These are phyloP conservation scores for Dasypogon diadema DNA, from an alignment of 2,888 invertebrate genomes.

Conservation along the genomic window DNA sequence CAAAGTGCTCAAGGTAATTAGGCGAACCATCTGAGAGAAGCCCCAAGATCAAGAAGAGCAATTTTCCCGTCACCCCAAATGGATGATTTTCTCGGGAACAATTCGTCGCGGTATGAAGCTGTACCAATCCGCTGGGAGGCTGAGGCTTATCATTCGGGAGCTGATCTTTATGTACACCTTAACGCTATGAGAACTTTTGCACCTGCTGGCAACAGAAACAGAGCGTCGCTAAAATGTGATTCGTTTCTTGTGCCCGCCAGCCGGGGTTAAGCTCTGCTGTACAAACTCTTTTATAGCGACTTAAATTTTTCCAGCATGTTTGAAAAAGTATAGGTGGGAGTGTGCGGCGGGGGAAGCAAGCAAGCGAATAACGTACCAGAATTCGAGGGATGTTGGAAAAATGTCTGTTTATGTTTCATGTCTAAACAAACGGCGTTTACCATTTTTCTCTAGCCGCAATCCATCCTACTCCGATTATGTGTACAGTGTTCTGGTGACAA, in stretches of 20 bases:
- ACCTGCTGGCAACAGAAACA: constrained; percentile 37
- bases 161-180: constrained; percentile 36
- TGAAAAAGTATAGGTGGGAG: neutral
- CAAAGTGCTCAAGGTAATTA: constrained; percentile 47
- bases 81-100: constrained; percentile 30
- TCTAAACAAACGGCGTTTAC: constrained; percentile 47
- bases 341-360: neutral
- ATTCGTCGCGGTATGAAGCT: constrained; percentile 31
- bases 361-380: neutral
- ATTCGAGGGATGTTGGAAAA: constrained; percentile 42
- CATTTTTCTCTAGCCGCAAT: constrained; percentile 35
- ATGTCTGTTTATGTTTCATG: constrained; percentile 50
- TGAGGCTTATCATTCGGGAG: neutral
- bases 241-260: neutral
- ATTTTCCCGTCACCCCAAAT: constrained; percentile 29
- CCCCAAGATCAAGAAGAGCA: constrained; percentile 37
- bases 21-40: constrained; percentile 15
- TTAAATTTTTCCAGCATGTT: constrained; percentile 41
- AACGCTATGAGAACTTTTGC: constrained; percentile 17
- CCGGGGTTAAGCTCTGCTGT: constrained; percentile 39
- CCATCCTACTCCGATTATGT: neutral
- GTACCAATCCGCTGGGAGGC: constrained; percentile 3
- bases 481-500: constrained; percentile 26
- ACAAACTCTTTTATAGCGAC: constrained; percentile 36
- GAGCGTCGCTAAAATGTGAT: constrained; percentile 20